Evolutionary conservation across 1,140 invertebrate species (phyloP).

Genomic region (Leptinotarsa texana): DNA sequence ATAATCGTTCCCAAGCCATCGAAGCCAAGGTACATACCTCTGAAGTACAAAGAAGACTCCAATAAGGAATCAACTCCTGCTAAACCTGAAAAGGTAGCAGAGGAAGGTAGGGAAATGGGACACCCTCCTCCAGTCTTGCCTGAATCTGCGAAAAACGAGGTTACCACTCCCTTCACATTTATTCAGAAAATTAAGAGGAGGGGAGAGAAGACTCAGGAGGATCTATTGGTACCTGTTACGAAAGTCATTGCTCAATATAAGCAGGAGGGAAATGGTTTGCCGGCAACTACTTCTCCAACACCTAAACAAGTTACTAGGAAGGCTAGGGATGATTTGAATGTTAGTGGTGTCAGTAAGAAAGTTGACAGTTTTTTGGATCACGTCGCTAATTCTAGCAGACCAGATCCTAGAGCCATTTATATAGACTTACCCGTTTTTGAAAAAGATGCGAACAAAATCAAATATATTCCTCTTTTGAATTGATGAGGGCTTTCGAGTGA

Average conservation of each 20-base stretch:
- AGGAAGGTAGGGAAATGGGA: conserved; percentile 20
- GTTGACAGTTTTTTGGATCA: conserved; percentile 21
- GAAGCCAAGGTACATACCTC: conserved; percentile 49
- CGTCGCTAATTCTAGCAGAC: conserved; percentile 17
- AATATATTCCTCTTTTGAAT: conserved; percentile 50
- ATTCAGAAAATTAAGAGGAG: conserved; percentile 50
- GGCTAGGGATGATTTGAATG: conserved; percentile 32
- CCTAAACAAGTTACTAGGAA: conserved; percentile 31
- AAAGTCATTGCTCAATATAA: background rate
- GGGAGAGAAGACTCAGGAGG: conserved; percentile 21
- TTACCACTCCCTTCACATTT: conserved; percentile 42
- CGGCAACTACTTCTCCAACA: background rate
- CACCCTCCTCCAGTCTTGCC: background rate
- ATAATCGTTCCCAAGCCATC: conserved; percentile 47
- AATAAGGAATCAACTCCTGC: conserved; percentile 3
- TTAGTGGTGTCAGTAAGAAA: conserved; percentile 18
- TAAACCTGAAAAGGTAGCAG: conserved; percentile 1
- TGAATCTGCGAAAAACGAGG: background rate
- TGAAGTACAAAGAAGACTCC: conserved; percentile 42
- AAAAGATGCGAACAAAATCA: conserved; percentile 39
- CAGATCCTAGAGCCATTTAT: conserved; percentile 45
- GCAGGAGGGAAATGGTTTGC: background rate
- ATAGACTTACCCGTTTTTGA: conserved; percentile 53
- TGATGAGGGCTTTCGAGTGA: background rate
- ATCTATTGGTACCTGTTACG: background rate